Percentiles rank a stretch among this genome's conserved stretches.
Conservation (phyloP, 1,140 invertebrate genomes). For the Anoplolepis gracilipes region DNA sequence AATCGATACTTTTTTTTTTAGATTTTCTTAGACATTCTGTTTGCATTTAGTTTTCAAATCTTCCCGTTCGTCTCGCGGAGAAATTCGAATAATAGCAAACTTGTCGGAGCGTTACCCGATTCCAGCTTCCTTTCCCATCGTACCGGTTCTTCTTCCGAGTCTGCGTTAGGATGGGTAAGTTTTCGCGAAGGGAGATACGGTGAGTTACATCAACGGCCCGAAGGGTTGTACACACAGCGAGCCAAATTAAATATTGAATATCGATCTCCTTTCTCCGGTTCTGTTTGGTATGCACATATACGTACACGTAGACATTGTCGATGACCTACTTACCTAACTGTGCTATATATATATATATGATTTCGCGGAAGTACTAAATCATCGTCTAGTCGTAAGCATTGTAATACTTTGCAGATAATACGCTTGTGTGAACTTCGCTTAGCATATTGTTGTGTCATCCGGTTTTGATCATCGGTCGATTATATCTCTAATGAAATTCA, state of each 20-base stretch:
- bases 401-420: conserved; percentile 43
- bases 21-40: neutral
- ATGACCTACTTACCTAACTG: conserved; percentile 77
- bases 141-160: conserved; percentile 31
- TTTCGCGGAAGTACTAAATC: conserved; percentile 61
- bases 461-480: conserved; percentile 27
- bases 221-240: conserved; percentile 38
- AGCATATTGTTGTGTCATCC: conserved; percentile 49
- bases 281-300: conserved; percentile 22
- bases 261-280: conserved; percentile 63
- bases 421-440: conserved; percentile 5
- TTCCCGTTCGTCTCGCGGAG: neutral
- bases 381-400: conserved; percentile 22
- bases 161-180: neutral
- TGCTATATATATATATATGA: neutral
- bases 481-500: neutral
- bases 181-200: conserved; percentile 11
- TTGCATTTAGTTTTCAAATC: neutral
- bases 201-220: neutral
- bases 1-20: neutral
- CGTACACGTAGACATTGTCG: conserved; percentile 37
- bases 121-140: conserved; percentile 37
- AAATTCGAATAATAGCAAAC: conserved; percentile 36
- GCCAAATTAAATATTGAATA: conserved; percentile 81
- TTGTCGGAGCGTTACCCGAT: conserved; percentile 2